phyloP scores from a whole-genome alignment of 2,888 invertebrate genomes.

The Drosophila seclusa region DNA sequence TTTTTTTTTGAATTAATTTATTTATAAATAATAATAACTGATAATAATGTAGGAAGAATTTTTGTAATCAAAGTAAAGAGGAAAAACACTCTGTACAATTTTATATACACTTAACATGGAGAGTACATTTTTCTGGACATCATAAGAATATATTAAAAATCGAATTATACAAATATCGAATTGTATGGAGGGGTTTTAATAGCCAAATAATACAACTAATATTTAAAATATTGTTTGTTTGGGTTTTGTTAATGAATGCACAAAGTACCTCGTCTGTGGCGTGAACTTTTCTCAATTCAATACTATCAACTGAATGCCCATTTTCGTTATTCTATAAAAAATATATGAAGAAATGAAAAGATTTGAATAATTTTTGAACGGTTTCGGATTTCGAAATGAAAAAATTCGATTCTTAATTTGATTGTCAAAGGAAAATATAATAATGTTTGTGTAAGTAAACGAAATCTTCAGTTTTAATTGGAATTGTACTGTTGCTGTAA shows the following conservation, averaged over 20 bases:
- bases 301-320: conserved; percentile 85
- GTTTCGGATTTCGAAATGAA: conserved; percentile 44
- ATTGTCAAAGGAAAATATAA: conserved; percentile 24
- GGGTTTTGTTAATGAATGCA: conserved; percentile 77
- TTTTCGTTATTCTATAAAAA: conserved; percentile 85
- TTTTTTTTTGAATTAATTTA: conserved; percentile 2
- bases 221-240: conserved; percentile 42
- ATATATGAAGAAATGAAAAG: conserved; percentile 78
- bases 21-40: conserved; percentile 4
- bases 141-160: conserved; percentile 44
- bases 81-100: conserved; percentile 73
- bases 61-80: conserved; percentile 33
- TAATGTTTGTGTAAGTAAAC: conserved; percentile 22
- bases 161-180: conserved; percentile 68
- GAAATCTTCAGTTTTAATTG: conserved; percentile 51
- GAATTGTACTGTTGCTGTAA: conserved; percentile 64
- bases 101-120: conserved; percentile 81
- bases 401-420: conserved; percentile 18
- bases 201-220: conserved; percentile 65
- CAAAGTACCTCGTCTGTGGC: conserved; percentile 86
- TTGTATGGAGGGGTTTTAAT: conserved; percentile 51
- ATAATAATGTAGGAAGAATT: conserved; percentile 35
- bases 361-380: conserved; percentile 67
- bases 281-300: conserved; percentile 86
- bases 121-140: conserved; percentile 55